Evolutionary conservation across 1,140 invertebrate genomes (phyloP).

Genomic region (Euwallacea similis): DNA sequence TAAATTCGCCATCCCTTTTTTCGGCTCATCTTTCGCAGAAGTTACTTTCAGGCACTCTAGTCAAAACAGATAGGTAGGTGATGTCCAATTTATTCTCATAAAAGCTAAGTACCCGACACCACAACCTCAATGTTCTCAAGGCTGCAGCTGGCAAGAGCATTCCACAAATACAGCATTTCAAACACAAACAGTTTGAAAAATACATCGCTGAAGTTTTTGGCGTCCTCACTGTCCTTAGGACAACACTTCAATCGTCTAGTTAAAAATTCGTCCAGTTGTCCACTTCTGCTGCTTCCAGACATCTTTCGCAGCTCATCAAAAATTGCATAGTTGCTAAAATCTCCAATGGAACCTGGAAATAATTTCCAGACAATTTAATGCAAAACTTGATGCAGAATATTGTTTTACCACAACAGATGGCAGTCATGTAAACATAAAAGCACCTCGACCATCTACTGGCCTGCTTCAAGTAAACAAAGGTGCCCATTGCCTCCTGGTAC

Average conservation of each 20-base stretch:
- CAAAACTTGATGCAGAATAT: neutral
- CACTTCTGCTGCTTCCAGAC: slow-evolving; percentile 29
- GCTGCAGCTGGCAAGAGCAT: slow-evolving; percentile 67
- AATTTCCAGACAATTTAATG: neutral
- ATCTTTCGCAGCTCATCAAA: slow-evolving; percentile 33
- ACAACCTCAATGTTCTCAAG: slow-evolving; percentile 3
- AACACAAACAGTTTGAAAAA: slow-evolving; percentile 66
- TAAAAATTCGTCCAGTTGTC: slow-evolving; percentile 49
- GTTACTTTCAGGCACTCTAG: neutral
- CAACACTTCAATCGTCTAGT: slow-evolving; percentile 41
- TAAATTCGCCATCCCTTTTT: slow-evolving; percentile 60
- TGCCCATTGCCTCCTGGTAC: slow-evolving; percentile 60
- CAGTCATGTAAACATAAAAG: slow-evolving; percentile 70
- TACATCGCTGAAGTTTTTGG: slow-evolving; percentile 9
- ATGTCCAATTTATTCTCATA: too few relatives aligned
- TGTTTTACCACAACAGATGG: slow-evolving; percentile 47
- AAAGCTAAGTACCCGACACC: neutral
- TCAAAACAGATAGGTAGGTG: too few relatives aligned
- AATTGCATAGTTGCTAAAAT: slow-evolving; percentile 12
- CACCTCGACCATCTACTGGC: slow-evolving; percentile 70
- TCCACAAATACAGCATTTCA: slow-evolving; percentile 75
- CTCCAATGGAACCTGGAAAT: slow-evolving; percentile 41
- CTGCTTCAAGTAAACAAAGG: slow-evolving; percentile 62
- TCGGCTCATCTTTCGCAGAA: slow-evolving; percentile 55
- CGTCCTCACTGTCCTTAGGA: slow-evolving; percentile 35